These are phyloP conservation scores for Pholis gunnellus DNA, from an alignment of 2,113 vertebrate genomes.

Conservation along the genomic window DNA sequence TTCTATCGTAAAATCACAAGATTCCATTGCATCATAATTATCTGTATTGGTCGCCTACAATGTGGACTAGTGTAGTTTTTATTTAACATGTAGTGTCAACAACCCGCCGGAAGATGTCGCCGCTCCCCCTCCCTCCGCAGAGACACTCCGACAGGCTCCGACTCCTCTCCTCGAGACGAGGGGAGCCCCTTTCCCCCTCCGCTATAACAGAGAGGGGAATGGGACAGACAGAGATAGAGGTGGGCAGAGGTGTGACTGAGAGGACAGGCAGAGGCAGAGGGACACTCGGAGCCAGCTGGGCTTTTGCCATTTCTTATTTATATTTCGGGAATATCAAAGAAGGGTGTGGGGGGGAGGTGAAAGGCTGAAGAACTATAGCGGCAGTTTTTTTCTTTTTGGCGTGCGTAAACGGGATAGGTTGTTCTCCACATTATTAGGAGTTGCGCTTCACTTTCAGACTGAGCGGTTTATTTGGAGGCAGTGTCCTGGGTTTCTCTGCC, in stretches of 20 bases:
- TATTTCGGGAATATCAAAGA: conserved; percentile 27
- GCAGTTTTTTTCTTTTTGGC: conserved; percentile 3
- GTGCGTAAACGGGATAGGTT: conserved; percentile 63
- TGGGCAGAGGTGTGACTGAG: conserved; percentile 81
- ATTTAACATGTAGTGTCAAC: background rate
- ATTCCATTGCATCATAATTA: background rate
- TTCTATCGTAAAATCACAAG: background rate
- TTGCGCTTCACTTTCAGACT: conserved; percentile 65
- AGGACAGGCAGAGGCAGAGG: conserved; percentile 73
- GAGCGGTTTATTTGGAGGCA: conserved; percentile 71
- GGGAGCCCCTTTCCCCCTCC: conserved; percentile 78
- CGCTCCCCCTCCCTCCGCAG: conserved; percentile 68
- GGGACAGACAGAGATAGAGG: conserved; percentile 74
- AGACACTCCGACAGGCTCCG: conserved; percentile 64
- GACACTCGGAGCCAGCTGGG: conserved; percentile 67
- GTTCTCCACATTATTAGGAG: conserved; percentile 59
- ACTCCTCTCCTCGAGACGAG: conserved; percentile 74
- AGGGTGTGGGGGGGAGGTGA: background rate
- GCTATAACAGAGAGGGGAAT: conserved; percentile 65
- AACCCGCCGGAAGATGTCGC: conserved; percentile 82
- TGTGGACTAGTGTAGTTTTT: background rate
- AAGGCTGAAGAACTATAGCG: conserved; percentile 22
- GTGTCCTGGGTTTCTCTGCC: conserved; percentile 73
- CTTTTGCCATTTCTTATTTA: conserved; percentile 57
- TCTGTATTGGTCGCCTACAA: background rate